Evolutionary conservation across 1,140 invertebrate species (phyloP).

Genomic region (Pogonus chalceus): DNA sequence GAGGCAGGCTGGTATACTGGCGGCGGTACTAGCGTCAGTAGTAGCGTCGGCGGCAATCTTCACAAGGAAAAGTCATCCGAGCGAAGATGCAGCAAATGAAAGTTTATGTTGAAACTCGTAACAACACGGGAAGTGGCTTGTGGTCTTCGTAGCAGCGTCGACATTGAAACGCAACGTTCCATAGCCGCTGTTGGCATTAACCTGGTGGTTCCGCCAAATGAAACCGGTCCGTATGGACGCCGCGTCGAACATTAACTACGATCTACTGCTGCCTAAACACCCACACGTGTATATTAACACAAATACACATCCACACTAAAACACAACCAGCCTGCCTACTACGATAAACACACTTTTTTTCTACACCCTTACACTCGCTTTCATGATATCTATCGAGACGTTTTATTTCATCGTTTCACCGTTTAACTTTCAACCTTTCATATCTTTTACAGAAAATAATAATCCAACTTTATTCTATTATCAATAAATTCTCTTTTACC

Average conservation of each 20-base stretch:
- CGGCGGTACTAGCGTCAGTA: too few species aligned
- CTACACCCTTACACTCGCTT: neutral
- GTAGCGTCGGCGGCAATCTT: neutral
- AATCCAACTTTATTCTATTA: neutral
- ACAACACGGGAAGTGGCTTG: neutral
- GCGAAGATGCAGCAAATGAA: slow-evolving; percentile 2
- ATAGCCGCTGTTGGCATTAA: neutral
- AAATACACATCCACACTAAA: too few species aligned
- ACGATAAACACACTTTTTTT: too few species aligned
- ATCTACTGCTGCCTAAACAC: slow-evolving; percentile 3
- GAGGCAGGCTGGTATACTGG: too few species aligned
- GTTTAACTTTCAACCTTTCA: neutral
- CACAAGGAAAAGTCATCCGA: neutral
- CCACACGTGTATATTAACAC: neutral
- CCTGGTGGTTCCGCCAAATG: neutral
- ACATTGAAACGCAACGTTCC: neutral
- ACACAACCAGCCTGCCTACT: too few species aligned
- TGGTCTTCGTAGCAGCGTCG: neutral
- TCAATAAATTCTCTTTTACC: too few species aligned
- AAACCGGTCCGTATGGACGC: neutral
- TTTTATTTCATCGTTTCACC: neutral
- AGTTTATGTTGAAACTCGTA: slow-evolving; percentile 6
- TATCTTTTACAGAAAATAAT: neutral
- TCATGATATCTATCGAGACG: neutral
- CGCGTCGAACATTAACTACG: slow-evolving; percentile 1